These are phyloP conservation scores for Dysmachus trigonus DNA, from an alignment of 2,888 invertebrate genomes.

Conservation along the genomic window DNA sequence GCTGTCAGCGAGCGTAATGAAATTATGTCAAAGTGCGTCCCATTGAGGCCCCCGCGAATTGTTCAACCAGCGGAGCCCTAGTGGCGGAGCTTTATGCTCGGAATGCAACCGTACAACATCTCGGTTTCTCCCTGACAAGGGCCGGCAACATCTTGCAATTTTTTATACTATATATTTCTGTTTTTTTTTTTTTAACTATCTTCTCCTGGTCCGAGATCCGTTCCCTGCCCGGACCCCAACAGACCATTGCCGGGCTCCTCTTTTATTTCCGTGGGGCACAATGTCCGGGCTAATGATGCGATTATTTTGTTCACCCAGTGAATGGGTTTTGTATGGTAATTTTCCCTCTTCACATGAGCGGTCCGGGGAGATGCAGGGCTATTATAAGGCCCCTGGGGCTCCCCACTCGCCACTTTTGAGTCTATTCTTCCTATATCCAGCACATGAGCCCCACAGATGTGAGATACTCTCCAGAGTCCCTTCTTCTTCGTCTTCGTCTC, in stretches of 20 bases:
- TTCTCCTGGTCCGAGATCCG: background rate
- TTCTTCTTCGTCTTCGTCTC: too few species aligned
- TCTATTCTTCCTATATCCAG: conserved; percentile 7
- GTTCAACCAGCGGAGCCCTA: background rate
- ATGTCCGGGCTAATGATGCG: conserved; percentile 45
- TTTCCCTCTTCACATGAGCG: conserved; percentile 18
- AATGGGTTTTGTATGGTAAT: conserved; percentile 46
- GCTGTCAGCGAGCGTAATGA: conserved; percentile 21
- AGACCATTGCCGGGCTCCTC: background rate
- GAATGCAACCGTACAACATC: background rate
- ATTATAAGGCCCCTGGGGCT: background rate
- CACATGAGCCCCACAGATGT: background rate
- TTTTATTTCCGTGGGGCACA: conserved; percentile 8
- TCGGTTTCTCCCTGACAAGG: conserved; percentile 17
- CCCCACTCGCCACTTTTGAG: background rate
- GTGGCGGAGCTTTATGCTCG: background rate
- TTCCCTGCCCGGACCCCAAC: background rate
- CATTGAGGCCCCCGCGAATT: conserved; percentile 31
- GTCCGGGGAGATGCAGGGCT: background rate
- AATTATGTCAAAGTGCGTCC: conserved; percentile 16
- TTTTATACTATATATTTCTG: too few species aligned
- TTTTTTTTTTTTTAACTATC: too few species aligned
- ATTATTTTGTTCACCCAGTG: conserved; percentile 40
- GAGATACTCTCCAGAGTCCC: background rate
- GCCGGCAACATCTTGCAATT: conserved; percentile 6